phyloP scores from a whole-genome alignment of 35 echinoderm and acorn worm species.

The Eucidaris tribuloides region DNA sequence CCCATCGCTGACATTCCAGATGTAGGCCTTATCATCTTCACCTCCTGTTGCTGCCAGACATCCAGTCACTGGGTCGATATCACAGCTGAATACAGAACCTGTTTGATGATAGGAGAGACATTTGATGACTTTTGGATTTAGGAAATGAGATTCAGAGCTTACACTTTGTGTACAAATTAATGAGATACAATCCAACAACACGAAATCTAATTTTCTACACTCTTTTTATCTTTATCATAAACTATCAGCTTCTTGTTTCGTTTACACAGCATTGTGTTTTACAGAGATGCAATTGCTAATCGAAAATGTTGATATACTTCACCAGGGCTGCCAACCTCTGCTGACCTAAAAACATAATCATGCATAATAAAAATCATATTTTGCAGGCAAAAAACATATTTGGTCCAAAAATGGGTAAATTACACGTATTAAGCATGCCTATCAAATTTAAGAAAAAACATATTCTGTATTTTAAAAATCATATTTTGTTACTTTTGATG shows the following conservation, averaged over 20 bases:
- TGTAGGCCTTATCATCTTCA: conserved; percentile 91
- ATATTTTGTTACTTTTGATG: no score
- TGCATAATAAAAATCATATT: no score
- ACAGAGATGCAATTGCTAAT: neutral
- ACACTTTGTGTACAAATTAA: neutral
- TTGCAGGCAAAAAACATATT: no score
- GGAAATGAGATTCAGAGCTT: neutral
- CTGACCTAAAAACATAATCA: no score
- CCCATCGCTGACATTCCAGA: conserved; percentile 78
- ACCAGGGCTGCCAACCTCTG: no score
- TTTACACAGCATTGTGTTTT: neutral
- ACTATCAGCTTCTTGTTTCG: neutral
- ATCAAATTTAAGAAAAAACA: no score
- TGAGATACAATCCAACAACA: neutral
- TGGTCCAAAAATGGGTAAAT: no score
- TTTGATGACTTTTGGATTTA: neutral
- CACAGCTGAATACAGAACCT: conserved; percentile 94
- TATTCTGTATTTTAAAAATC: no score
- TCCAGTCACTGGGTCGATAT: conserved; percentile 57
- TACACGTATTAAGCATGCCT: no score
- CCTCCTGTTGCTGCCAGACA: conserved; percentile 79
- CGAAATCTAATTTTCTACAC: neutral
- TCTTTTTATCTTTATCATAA: neutral
- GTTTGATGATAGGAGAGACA: neutral
- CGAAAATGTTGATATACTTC: no score